Percentiles rank a stretch among this genome's conserved stretches.
Conservation (phyloP, 2,888 invertebrate species). For the Aphidoletes aphidimyza region DNA sequence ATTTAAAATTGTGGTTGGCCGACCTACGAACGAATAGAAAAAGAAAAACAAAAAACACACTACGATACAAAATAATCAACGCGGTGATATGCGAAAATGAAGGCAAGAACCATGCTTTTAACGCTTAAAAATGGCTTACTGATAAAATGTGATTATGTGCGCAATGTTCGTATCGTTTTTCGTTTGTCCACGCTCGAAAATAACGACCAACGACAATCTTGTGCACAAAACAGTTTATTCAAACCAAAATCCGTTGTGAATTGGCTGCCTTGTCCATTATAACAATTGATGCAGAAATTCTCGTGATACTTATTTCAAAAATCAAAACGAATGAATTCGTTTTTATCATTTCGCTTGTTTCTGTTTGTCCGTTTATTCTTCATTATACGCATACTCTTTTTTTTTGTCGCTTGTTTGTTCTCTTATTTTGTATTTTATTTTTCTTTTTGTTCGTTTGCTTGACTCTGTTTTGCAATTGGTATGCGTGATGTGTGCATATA, state of each 20-base stretch:
- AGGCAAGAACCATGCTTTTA: constrained; percentile 16
- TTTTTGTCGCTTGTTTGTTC: not conserved
- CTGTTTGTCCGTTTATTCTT: not conserved
- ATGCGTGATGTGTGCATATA: constrained; percentile 9
- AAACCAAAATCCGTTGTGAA: not conserved
- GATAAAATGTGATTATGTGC: constrained; percentile 17
- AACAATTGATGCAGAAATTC: constrained; percentile 43
- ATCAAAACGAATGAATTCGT: not conserved
- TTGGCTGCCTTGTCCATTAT: not conserved
- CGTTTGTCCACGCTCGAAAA: constrained; percentile 44
- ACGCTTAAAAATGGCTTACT: constrained; percentile 40
- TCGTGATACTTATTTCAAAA: not conserved
- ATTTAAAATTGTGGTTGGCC: constrained; percentile 6
- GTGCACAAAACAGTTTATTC: not conserved
- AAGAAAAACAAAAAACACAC: not conserved
- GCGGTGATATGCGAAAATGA: too few species aligned
- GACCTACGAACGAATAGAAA: not conserved
- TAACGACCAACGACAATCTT: too few species aligned
- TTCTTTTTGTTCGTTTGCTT: too few species aligned
- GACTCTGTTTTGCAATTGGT: not conserved
- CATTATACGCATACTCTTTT: not conserved
- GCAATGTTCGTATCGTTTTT: constrained; percentile 45
- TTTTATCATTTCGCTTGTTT: constrained; percentile 14
- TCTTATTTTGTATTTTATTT: not conserved
- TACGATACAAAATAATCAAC: not conserved